These are phyloP conservation scores for Dioctria rufipes DNA, from an alignment of 2,888 invertebrate species.

Conservation along the genomic window DNA sequence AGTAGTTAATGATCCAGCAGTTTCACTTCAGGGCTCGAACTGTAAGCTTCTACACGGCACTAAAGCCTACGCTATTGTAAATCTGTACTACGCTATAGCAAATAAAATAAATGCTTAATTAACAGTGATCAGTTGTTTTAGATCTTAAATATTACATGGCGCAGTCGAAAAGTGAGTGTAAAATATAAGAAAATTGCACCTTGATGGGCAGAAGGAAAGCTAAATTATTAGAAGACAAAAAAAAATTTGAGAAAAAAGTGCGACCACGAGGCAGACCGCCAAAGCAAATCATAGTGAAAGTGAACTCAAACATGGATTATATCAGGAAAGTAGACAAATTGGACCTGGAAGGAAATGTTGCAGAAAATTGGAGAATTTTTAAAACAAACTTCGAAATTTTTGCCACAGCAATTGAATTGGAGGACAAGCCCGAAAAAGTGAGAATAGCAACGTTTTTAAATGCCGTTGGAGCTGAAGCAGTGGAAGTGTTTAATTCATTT, in stretches of 20 bases:
- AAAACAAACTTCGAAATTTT: constrained; percentile 61
- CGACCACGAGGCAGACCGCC: constrained; percentile 55
- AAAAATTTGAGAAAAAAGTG: constrained; percentile 19
- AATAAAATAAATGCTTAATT: too few relatives aligned
- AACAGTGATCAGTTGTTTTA: too few relatives aligned
- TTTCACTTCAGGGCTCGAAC: too few relatives aligned
- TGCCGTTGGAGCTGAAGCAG: constrained; percentile 62
- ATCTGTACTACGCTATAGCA: too few relatives aligned
- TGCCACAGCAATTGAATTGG: constrained; percentile 61
- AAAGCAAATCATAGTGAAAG: constrained; percentile 41
- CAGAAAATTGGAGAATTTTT: constrained; percentile 60
- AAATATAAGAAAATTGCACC: too few relatives aligned
- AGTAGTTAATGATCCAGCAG: too few relatives aligned
- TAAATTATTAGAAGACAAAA: not conserved
- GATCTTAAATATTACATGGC: too few relatives aligned
- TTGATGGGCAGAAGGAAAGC: too few relatives aligned
- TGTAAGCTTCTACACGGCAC: too few relatives aligned
- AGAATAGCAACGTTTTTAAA: constrained; percentile 62
- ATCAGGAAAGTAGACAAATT: constrained; percentile 29
- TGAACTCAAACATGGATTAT: constrained; percentile 54
- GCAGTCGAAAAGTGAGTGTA: not conserved
- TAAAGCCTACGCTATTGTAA: too few relatives aligned
- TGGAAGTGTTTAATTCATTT: constrained; percentile 22
- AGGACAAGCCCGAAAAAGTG: constrained; percentile 59
- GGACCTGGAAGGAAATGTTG: constrained; percentile 53